Evolutionary conservation across 2,113 vertebrate genomes (phyloP).

Genomic region (Ceyx melanurus): DNA sequence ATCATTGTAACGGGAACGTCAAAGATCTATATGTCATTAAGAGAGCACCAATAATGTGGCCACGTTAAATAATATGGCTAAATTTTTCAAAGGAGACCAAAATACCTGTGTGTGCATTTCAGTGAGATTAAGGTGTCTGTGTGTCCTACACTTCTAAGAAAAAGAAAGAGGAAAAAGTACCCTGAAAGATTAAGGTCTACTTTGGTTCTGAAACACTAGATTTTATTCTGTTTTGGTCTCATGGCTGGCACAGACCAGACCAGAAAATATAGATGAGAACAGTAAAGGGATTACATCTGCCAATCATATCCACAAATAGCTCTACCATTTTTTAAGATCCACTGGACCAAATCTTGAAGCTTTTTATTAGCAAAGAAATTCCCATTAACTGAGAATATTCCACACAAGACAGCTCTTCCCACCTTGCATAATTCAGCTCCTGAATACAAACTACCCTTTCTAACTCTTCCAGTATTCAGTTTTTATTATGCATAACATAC

Average conservation of each 20-base stretch:
- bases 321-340: neutral
- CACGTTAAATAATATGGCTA: neutral
- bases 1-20: neutral
- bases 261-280: neutral
- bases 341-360: neutral
- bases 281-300: neutral
- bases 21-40: neutral
- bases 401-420: neutral
- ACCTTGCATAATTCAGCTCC: neutral
- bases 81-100: neutral
- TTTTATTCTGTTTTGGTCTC: neutral
- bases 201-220: neutral
- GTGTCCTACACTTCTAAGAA: neutral
- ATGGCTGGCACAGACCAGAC: neutral
- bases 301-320: neutral
- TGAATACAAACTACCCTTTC: neutral
- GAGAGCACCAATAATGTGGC: neutral
- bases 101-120: neutral
- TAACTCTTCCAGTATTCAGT: neutral
- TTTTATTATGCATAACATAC: neutral
- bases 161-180: neutral
- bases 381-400: neutral
- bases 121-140: neutral
- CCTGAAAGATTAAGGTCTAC: neutral
- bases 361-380: neutral